A percentile compares a stretch with the other conserved stretches of the same genome.
Conservation (phyloP, 2,888 invertebrate genomes). For the Cenopis cana region DNA sequence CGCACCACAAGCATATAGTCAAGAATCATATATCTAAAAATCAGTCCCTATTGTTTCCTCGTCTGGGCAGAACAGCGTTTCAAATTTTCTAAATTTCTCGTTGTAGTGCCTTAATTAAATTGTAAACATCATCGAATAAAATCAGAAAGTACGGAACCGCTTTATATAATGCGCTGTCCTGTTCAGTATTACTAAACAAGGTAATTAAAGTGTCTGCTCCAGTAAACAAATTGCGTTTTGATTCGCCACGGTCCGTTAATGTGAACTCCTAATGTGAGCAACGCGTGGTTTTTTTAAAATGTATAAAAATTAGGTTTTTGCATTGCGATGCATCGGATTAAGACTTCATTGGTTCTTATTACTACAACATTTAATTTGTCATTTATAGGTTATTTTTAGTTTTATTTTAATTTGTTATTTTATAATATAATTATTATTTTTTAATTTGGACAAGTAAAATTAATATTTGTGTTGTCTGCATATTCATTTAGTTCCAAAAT, state of each 20-base stretch:
- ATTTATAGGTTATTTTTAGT: too few species aligned
- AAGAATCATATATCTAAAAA: too few species aligned
- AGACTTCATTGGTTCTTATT: background rate
- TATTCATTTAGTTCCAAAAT: background rate
- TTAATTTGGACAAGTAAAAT: too few species aligned
- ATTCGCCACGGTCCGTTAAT: conserved; percentile 48
- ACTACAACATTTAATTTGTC: background rate
- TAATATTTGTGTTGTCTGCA: too few species aligned
- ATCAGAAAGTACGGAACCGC: conserved; percentile 30
- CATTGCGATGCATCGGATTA: background rate
- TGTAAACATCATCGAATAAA: too few species aligned
- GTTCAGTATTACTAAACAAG: conserved; percentile 46
- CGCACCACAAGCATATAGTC: too few species aligned
- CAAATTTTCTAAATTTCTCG: too few species aligned
- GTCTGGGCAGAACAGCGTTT: too few species aligned
- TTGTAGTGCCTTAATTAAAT: too few species aligned
- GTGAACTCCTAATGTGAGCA: conserved; percentile 39
- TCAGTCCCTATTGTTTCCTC: too few species aligned
- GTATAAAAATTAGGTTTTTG: background rate
- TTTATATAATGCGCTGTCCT: conserved; percentile 31
- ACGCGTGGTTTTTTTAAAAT: conserved; percentile 1
- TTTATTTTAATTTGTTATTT: too few species aligned
- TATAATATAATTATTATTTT: too few species aligned
- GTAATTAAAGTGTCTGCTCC: conserved; percentile 49
- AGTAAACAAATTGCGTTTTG: conserved; percentile 51